These are phyloP conservation scores for Achroia grisella DNA, from an alignment of 1,140 invertebrate genomes.

Conservation along the genomic window DNA sequence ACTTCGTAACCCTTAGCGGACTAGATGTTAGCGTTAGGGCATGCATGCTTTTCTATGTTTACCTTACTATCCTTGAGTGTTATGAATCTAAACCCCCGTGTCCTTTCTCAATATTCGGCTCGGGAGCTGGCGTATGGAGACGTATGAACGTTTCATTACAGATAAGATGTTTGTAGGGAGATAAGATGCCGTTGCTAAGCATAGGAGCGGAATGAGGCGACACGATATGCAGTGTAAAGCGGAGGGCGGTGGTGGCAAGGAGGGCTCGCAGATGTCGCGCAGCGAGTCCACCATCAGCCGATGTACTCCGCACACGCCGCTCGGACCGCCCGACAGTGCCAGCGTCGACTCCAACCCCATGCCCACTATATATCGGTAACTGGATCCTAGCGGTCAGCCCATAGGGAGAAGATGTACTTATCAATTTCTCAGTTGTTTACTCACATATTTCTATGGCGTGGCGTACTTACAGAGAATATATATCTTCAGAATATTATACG, in stretches of 20 bases:
- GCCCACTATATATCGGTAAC: constrained; percentile 87
- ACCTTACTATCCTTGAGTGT: constrained; percentile 44
- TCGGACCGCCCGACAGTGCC: constrained; percentile 77
- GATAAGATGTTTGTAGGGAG: constrained; percentile 56
- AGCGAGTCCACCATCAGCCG: constrained; percentile 66
- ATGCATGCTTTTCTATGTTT: constrained; percentile 66
- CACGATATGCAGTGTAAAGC: constrained; percentile 58
- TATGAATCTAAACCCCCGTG: constrained; percentile 34
- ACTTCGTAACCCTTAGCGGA: constrained; percentile 36
- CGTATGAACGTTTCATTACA: constrained; percentile 56
- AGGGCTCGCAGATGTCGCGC: constrained; percentile 52
- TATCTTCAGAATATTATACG: no score
- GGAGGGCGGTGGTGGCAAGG: constrained; percentile 43
- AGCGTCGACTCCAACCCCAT: constrained; percentile 87
- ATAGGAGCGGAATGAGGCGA: constrained; percentile 58
- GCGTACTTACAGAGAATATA: no score
- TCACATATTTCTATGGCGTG: no score
- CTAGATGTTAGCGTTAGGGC: constrained; percentile 62
- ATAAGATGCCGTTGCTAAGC: constrained; percentile 59
- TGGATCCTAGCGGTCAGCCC: constrained; percentile 24
- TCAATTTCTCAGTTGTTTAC: no score
- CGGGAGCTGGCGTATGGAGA: constrained; percentile 29
- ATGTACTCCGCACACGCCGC: constrained; percentile 57
- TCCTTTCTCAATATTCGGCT: constrained; percentile 36
- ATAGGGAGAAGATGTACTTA: constrained; percentile 36